Percentiles rank a stretch among this genome's conserved stretches.
Evolutionary conservation across 37 sponge, comb jelly and placozoan species (phyloP).

Genomic region (Cliona cf. orientalis): DNA sequence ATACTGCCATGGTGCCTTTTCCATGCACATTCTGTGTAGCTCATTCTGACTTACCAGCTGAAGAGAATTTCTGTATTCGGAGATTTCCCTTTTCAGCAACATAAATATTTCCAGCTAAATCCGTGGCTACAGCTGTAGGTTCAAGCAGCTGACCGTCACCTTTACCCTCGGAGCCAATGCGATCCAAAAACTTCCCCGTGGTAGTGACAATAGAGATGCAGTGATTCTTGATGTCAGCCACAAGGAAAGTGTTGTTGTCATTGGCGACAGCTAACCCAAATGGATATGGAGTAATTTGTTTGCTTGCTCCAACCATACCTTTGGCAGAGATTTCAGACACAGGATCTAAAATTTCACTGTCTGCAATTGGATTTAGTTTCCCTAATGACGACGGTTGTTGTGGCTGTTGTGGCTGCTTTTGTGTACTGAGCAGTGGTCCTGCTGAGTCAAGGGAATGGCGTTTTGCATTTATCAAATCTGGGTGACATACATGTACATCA

Average conservation of each 20-base stretch:
- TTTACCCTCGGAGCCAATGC: slow-evolving; percentile 34
- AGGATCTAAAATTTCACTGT: slow-evolving; percentile 12
- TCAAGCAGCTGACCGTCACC: slow-evolving; percentile 37
- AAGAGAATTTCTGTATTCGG: slow-evolving; percentile 36
- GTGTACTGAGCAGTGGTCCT: too few species aligned
- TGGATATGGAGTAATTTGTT: slow-evolving; percentile 4
- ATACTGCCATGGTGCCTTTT: too few species aligned
- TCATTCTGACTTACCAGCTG: slow-evolving; percentile 1
- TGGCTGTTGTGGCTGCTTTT: too few species aligned
- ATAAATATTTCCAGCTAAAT: slow-evolving; percentile 27
- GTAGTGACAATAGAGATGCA: slow-evolving; percentile 27
- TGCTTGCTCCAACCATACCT: slow-evolving; percentile 14
- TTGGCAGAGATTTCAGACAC: slow-evolving; percentile 8
- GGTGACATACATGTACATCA: too few species aligned
- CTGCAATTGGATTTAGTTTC: too few species aligned
- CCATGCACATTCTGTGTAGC: neutral
- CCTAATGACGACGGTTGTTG: neutral
- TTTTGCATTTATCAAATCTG: too few species aligned
- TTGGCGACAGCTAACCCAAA: slow-evolving; percentile 18
- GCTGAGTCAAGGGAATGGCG: too few species aligned
- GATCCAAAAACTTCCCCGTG: slow-evolving; percentile 43
- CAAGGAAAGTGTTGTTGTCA: slow-evolving; percentile 9
- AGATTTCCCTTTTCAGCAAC: slow-evolving; percentile 20
- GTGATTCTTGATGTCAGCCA: slow-evolving; percentile 22
- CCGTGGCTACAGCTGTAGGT: slow-evolving; percentile 27